Evolutionary conservation across 2,797 vertebrate species (phyloP), one percentile per base, ranked within the genome.

Genomic region (Scarus forsteni): DNA sequence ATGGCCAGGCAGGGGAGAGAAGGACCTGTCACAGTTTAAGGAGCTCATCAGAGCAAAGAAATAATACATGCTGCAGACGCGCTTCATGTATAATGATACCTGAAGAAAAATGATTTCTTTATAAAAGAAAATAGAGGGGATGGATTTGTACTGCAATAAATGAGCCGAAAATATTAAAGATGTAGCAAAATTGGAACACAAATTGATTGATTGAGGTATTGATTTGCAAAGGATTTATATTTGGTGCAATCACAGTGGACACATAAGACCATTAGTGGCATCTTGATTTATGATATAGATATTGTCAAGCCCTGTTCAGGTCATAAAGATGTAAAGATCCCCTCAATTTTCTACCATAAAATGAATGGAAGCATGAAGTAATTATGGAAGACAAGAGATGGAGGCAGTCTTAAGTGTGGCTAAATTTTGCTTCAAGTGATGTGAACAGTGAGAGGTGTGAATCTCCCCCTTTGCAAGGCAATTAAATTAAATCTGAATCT

Each of bases 1-100:
- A 85, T 70, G 72, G 83, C 86, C 86, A 88, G 85, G 89, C 90
- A 90, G 86, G 81, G 83, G 83, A 91, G 89, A 89, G 88, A 91
- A 90, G 89, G 89, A 91, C 79, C 89, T 92, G 92, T 93, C 91
- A 91, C 79, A 79, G 76, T 87, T 91, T 92, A 91, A 90, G 82
- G 83, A 90, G 85, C 90, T 91, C 89, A 86, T 90, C 90, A 91
- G 79, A 85, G 83, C 75, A 73, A 79, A 84, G 85, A 86, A 89
- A 89, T 88, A 90, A 88, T 86, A 90, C 88, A 85, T 79, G 77
- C 79, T 48, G 76, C 55, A 85, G 75, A 81, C 81, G 72, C 54
- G 79, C 77, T 75, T 86, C 66, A 77, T 82, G 70, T 87, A 66
- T 80, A 74, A 80, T 80, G 76, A 80, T 75, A 89, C 80, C 85